Conservation (phyloP, 2,888 invertebrate species). For the Arrhopalites spinosus region DNA sequence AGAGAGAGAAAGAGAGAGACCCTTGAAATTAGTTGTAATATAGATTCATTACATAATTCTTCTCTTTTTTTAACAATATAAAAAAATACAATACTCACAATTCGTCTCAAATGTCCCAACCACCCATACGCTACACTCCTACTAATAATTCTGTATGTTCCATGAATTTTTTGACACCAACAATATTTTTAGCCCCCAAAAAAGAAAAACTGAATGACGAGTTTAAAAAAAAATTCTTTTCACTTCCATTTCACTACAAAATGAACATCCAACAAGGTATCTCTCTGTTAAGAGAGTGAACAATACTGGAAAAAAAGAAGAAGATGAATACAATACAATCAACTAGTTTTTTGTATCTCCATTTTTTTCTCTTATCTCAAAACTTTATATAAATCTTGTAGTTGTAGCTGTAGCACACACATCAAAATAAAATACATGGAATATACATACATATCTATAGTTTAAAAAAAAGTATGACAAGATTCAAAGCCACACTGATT, state of each 20-base stretch:
- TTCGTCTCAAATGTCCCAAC: constrained; percentile 14
- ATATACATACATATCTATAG: too few relatives aligned
- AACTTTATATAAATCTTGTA: background rate
- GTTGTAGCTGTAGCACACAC: background rate
- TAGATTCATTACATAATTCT: constrained; percentile 22
- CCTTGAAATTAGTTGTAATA: constrained; percentile 32
- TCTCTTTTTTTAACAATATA: background rate
- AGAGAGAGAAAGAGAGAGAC: background rate
- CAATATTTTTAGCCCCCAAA: too few relatives aligned
- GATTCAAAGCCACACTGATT: too few relatives aligned
- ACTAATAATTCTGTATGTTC: too few relatives aligned
- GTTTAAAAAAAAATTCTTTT: background rate
- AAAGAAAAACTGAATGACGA: too few relatives aligned
- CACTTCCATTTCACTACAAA: too few relatives aligned
- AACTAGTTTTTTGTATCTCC: background rate
- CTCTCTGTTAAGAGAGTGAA: constrained; percentile 10
- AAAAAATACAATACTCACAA: constrained; percentile 29
- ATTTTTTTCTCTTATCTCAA: background rate
- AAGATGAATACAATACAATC: background rate
- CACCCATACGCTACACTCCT: background rate
- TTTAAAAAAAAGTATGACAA: too few relatives aligned
- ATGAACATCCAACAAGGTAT: background rate
- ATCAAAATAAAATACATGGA: too few relatives aligned
- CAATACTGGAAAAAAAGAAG: background rate
- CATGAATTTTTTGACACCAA: too few relatives aligned